phyloP scores from a whole-genome alignment of 2,888 invertebrate genomes.

The Plutella xylostella region DNA sequence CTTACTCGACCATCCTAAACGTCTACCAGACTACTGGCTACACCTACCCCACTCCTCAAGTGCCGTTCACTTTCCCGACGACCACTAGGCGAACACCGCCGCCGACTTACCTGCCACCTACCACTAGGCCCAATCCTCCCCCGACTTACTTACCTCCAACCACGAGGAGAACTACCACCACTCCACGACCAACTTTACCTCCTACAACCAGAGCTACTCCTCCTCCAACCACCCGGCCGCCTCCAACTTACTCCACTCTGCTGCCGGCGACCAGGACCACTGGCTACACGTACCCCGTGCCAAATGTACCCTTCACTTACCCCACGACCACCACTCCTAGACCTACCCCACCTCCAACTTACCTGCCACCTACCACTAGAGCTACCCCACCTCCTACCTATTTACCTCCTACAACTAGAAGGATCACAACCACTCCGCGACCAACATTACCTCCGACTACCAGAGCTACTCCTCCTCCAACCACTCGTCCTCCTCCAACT shows the following conservation, averaged over 20 bases:
- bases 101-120: constrained; percentile 13
- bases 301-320: constrained; percentile 32
- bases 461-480: too few relatives aligned
- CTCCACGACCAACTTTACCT: constrained; percentile 6
- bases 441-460: constrained; percentile 9
- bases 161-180: constrained; percentile 6
- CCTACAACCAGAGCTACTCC: constrained; percentile 16
- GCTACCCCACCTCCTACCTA: constrained; percentile 13
- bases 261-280: constrained; percentile 13
- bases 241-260: constrained; percentile 1
- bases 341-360: constrained; percentile 18
- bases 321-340: constrained; percentile 18
- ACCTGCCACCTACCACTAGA: constrained; percentile 9
- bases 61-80: constrained; percentile 24
- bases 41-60: constrained; percentile 16
- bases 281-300: constrained; percentile 16
- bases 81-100: constrained; percentile 13
- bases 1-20: constrained; percentile 1
- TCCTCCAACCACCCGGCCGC: constrained; percentile 1
- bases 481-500: constrained; percentile 9
- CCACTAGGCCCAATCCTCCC: constrained; percentile 9
- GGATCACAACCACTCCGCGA: constrained; percentile 1
- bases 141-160: constrained; percentile 13
- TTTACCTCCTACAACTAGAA: constrained; percentile 4
- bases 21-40: constrained; percentile 8